phyloP scores from a whole-genome alignment of 1,140 invertebrate species.

The Tribolium castaneum region DNA sequence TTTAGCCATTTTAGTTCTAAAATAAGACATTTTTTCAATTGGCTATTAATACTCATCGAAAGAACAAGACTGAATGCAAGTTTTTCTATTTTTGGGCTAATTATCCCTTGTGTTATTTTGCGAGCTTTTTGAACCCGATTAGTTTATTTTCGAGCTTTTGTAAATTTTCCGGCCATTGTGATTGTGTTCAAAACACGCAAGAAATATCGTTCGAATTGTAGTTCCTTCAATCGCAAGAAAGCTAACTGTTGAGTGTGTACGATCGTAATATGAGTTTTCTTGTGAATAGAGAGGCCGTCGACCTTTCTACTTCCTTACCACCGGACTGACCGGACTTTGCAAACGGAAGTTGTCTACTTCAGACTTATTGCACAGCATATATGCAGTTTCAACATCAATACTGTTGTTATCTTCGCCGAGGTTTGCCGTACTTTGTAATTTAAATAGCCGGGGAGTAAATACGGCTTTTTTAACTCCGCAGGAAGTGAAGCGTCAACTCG shows the following conservation, averaged over 20 bases:
- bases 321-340: conserved; percentile 3
- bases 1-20: background rate
- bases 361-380: conserved; percentile 27
- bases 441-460: background rate
- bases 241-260: background rate
- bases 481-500: background rate
- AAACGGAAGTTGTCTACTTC: conserved; percentile 8
- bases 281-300: conserved; percentile 8
- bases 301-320: background rate
- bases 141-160: no score
- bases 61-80: no score
- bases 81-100: no score
- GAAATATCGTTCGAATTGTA: background rate
- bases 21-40: no score
- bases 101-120: no score
- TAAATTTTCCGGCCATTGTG: no score
- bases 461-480: background rate
- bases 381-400: conserved; percentile 19
- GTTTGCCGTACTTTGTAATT: background rate
- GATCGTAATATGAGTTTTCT: background rate
- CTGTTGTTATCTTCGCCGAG: background rate
- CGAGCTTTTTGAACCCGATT: no score
- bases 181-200: background rate
- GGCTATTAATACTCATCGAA: no score
- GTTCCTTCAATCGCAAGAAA: background rate